phyloP scores from a whole-genome alignment of 2,888 invertebrate genomes.

The Lasioglossum marginatum region DNA sequence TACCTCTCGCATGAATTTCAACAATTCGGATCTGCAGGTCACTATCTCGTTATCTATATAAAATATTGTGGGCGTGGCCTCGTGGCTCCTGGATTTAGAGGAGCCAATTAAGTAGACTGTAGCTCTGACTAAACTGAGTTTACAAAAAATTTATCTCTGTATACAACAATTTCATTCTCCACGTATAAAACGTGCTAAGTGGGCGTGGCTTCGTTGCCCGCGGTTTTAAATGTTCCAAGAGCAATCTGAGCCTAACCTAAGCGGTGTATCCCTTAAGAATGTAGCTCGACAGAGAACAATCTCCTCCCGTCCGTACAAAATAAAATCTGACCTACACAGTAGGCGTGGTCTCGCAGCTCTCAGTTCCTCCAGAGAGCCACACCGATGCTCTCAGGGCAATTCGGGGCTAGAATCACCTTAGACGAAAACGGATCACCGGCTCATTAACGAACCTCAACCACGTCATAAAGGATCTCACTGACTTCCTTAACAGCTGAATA shows the following conservation, averaged over 20 bases:
- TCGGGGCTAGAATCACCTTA: not conserved
- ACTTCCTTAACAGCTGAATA: not conserved
- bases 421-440: not conserved
- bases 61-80: not conserved
- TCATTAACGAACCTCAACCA: not conserved
- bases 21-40: no score
- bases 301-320: not conserved
- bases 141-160: no score
- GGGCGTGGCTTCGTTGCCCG: not conserved
- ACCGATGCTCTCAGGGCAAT: not conserved
- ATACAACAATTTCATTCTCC: not conserved
- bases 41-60: not conserved
- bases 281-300: no score
- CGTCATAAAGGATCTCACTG: not conserved
- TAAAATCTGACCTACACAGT: not conserved
- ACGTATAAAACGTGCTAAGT: no score
- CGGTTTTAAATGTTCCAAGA: not conserved
- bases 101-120: no score
- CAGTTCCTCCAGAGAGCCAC: not conserved
- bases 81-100: not conserved
- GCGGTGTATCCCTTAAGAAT: no score
- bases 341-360: not conserved
- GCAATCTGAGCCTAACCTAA: no score
- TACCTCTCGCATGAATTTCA: not conserved
- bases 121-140: no score